Evolutionary conservation across 1,140 invertebrate genomes (phyloP), one percentile per base, ranked within the genome.

Genomic region (Trinorchestia longiramus): DNA sequence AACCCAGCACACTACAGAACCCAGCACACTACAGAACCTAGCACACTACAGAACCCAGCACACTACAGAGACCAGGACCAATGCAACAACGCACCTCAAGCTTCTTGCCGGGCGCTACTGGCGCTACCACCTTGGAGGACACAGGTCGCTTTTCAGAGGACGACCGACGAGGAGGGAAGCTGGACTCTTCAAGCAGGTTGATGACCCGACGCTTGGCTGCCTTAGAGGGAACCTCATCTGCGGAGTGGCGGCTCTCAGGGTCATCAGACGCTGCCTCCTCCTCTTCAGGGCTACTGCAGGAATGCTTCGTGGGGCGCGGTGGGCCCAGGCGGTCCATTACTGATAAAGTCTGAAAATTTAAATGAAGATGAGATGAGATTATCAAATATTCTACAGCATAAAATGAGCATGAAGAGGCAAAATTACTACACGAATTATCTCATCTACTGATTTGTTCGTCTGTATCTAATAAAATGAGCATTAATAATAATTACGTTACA

Each of bases 111-210:
- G 96, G 95, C n/a, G 87, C 95, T 17, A 43, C 77, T 53, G 95
- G 57, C 15, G 92, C 92, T 8, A 94, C 92, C 43, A 45, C 92
- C 44, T 94, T 94, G 92, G 92, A 94, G 28, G 92, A 94, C 92
- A 45, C 36, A n/a, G 43, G 40, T 11, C 92, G 92, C 43, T 94
- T 94, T 4, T 87, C 91, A 41, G 47, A 42, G 0, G 95, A 88
- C 36, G 95, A 95, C 44, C 53, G 43, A 42, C 96, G 96, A 36
- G 95, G 90, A 0, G 96, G 92, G 95, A 95, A 95, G 47, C 96
- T 95, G 40, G 96, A 96, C 95, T 96, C 96, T 42, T 96, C 96
- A 8, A 96, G 95, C 42, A 96, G 88, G 44, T 96, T 96, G 36
- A 96, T 95, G 23, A 96, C 94, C 19, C 96, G 95, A n/a, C 95